Conservation (phyloP, 2,113 vertebrate genomes). For the Phylloscopus trochilus region DNA sequence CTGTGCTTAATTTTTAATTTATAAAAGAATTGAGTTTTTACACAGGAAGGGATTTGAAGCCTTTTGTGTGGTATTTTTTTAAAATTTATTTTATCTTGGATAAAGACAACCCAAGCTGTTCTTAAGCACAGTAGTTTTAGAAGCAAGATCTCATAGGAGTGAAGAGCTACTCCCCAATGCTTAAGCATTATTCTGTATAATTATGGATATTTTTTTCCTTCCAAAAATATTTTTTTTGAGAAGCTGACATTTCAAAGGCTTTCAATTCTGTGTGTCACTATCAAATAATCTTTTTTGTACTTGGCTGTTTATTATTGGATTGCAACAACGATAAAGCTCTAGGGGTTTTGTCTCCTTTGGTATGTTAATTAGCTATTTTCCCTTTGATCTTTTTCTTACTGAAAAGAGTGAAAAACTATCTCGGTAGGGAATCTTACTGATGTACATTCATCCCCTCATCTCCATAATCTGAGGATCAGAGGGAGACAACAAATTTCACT, state of each 20-base stretch:
- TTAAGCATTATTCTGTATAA: conserved; percentile 75
- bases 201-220: conserved; percentile 77
- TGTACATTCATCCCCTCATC: conserved; percentile 79
- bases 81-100: conserved; percentile 34
- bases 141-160: conserved; percentile 61
- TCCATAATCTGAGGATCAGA: conserved; percentile 83
- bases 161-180: conserved; percentile 55
- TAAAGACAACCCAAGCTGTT: conserved; percentile 60
- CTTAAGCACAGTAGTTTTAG: conserved; percentile 57
- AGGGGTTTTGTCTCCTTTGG: conserved; percentile 83
- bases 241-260: conserved; percentile 83
- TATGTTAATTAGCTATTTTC: conserved; percentile 83
- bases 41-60: conserved; percentile 54
- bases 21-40: conserved; percentile 62
- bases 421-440: conserved; percentile 81
- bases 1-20: conserved; percentile 63
- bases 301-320: conserved; percentile 85
- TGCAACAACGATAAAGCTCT: conserved; percentile 83
- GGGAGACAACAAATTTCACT: conserved; percentile 77
- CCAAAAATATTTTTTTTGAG: conserved; percentile 76
- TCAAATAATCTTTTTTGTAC: conserved; percentile 86
- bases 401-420: conserved; percentile 84
- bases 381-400: conserved; percentile 82
- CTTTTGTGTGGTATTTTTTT: conserved; percentile 13
- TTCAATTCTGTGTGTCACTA: conserved; percentile 81